Base-by-base conservation (phyloP, 1,140 invertebrate genomes). In the Leptinotarsa defecta region DNA sequence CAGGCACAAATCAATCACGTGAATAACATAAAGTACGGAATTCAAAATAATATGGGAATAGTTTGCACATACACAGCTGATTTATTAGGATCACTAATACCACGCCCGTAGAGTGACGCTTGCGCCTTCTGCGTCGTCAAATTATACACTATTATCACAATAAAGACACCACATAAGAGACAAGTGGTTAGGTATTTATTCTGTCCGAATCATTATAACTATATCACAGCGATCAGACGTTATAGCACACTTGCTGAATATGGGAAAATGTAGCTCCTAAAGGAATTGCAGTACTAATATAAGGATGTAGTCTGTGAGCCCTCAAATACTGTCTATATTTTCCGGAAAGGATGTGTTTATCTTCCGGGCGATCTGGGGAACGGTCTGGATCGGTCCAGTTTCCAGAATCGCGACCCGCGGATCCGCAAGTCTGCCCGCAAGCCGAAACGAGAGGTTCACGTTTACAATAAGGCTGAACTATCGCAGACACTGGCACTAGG, bases 201-300 rank as follows among this genome's bases (percentile, higher is more conserved):
- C 76, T 62, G 72, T 75, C 65, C 73, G 72, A 77, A 77, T 78
- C 64, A 77, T 74, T 70, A 74, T 70, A 77, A 81, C 78, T 79
- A 84, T 81, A 84, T 84, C 82, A 84, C 83, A 83, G 82, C 78
- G 80, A 88, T 89, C 88, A 88, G 86, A 89, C 88, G 81, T 89
- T 89, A 80, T 88, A 89, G 84, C 88, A 89, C 79, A 88, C 87
- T 84, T 88, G 87, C 83, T 88, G 87, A 80, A 87, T 86, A 82
- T 88, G 86, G 57, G 87, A 86, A 80, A 88, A 88, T 34, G 87
- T 86, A 19, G 86, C 84, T 27, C 86, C 85, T 64, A 85, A 76
- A 57, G 85, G 83, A 76, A 86, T 84, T n/a, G 84, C 83, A 64
- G 84, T 84, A 76, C 85, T 85, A 73, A 88, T 84, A 79, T 89